Percentiles rank a stretch among this genome's conserved stretches.
Conservation (phyloP, 2,888 invertebrate species). For the Acholoe squamosa region DNA sequence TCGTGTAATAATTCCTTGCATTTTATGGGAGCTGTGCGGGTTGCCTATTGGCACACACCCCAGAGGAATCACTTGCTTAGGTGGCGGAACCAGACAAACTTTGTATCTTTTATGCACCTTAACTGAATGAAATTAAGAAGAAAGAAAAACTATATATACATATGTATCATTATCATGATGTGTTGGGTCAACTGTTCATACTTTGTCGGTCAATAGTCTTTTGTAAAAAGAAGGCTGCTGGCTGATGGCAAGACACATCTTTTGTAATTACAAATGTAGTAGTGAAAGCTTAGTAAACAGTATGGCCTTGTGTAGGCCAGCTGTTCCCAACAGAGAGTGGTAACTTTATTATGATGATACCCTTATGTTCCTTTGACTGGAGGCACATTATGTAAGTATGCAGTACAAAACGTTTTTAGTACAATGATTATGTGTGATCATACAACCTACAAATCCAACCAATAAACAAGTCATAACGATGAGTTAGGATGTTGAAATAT, state of each 20-base stretch:
- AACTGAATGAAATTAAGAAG: background rate
- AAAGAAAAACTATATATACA: background rate
- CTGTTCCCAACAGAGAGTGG: background rate
- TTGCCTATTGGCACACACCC: background rate
- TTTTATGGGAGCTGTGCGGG: background rate
- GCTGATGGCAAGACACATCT: background rate
- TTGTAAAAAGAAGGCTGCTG: background rate
- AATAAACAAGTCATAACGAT: too few relatives aligned
- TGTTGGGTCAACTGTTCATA: background rate
- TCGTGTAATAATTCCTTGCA: background rate
- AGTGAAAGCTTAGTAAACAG: background rate
- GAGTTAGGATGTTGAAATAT: too few relatives aligned
- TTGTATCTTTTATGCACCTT: constrained; percentile 41
- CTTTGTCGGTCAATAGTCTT: background rate
- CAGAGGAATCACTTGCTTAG: background rate
- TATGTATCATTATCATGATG: background rate
- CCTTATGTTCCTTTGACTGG: background rate
- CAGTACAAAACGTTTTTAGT: background rate
- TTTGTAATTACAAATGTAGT: background rate
- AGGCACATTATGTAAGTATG: background rate
- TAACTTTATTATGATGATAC: background rate
- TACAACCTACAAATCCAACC: too few relatives aligned
- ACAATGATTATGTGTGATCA: background rate
- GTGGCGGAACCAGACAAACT: background rate
- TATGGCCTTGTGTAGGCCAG: background rate